Evolutionary conservation across 2,797 vertebrate genomes (phyloP).

Genomic region (Arnoldichthys spilopterus): DNA sequence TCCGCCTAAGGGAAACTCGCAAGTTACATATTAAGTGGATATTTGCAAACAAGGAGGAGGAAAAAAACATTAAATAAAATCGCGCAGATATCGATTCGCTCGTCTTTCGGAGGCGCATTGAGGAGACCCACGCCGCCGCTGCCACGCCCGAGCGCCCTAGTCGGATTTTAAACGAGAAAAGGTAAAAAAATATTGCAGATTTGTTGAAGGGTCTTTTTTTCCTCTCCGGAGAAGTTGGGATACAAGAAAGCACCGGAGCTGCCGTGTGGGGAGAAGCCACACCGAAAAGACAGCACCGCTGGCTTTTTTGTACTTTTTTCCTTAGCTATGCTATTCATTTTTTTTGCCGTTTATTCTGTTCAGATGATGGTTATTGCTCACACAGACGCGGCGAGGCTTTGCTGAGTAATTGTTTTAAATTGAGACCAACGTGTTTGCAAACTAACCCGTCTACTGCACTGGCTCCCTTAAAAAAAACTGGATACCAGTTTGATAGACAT

Average conservation of each 20-base stretch:
- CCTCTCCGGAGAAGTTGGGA: slow-evolving; percentile 78
- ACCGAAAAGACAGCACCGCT: background rate
- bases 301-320: background rate
- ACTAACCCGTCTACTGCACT: slow-evolving; percentile 12
- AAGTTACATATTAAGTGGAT: slow-evolving; percentile 88
- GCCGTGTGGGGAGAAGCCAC: slow-evolving; percentile 39
- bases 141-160: slow-evolving; percentile 82
- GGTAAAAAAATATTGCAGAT: slow-evolving; percentile 80
- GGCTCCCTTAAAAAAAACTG: no score
- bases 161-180: slow-evolving; percentile 82
- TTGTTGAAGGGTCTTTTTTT: slow-evolving; percentile 62
- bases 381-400: background rate
- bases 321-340: no score
- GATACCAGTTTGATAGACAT: no score
- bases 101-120: slow-evolving; percentile 57
- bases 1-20: slow-evolving; percentile 97
- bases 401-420: slow-evolving; percentile 27
- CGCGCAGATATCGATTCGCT: slow-evolving; percentile 59
- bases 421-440: slow-evolving; percentile 33
- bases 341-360: background rate
- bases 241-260: slow-evolving; percentile 70
- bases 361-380: background rate
- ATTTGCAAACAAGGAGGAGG: slow-evolving; percentile 54
- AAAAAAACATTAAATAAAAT: slow-evolving; percentile 39
- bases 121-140: slow-evolving; percentile 63